These are phyloP conservation scores for Formica exsecta DNA, from an alignment of 1,140 invertebrate genomes.

Conservation along the genomic window DNA sequence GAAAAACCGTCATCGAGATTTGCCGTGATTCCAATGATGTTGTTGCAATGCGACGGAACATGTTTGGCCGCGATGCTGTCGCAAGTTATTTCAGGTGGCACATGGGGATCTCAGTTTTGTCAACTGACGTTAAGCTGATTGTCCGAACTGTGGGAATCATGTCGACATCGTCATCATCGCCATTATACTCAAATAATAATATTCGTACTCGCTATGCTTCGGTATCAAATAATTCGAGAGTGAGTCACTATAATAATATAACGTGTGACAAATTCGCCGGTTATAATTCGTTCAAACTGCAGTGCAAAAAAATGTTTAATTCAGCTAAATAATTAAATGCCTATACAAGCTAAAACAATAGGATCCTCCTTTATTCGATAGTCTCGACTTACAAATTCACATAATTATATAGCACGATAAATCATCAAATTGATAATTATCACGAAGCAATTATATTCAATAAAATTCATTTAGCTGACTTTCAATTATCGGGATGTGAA, in stretches of 20 bases:
- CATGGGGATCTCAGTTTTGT: slow-evolving; percentile 77
- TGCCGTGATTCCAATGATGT: slow-evolving; percentile 77
- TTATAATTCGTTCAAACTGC: background rate
- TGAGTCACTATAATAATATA: slow-evolving; percentile 28
- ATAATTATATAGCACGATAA: background rate
- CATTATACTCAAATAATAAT: slow-evolving; percentile 19
- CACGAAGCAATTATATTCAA: background rate
- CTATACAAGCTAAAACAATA: background rate
- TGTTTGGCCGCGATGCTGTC: slow-evolving; percentile 79
- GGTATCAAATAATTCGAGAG: background rate
- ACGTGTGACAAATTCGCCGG: background rate
- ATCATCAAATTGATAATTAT: slow-evolving; percentile 20
- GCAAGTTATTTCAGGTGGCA: slow-evolving; percentile 83
- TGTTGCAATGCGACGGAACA: slow-evolving; percentile 78
- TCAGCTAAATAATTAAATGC: too few species aligned
- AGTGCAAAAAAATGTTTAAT: too few species aligned
- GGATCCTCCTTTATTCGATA: background rate
- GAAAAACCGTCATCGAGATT: slow-evolving; percentile 72
- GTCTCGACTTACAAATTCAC: background rate
- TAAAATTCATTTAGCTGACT: background rate
- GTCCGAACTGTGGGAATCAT: slow-evolving; percentile 68
- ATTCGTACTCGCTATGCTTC: background rate
- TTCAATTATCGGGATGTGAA: background rate
- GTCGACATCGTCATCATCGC: slow-evolving; percentile 10
- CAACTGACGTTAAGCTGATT: slow-evolving; percentile 74